phyloP scores from a whole-genome alignment of 23 tunicate genomes.

The Ciona savignyi region DNA sequence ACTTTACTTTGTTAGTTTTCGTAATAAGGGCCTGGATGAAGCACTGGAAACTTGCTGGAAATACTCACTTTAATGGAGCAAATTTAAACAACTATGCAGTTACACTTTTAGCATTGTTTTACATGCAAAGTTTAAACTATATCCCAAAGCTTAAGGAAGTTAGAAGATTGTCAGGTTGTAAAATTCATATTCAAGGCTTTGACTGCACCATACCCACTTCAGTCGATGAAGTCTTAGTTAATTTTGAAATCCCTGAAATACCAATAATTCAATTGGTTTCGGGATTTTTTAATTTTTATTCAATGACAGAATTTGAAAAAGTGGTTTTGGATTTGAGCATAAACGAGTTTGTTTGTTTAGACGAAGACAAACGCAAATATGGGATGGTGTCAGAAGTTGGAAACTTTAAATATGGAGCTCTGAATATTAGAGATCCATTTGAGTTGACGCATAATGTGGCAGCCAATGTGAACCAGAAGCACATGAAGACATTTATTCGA shows the following conservation, averaged over 20 bases:
- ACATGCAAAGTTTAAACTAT: slow-evolving; percentile 14
- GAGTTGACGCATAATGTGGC: slow-evolving; percentile 80
- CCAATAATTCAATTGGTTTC: slow-evolving; percentile 24
- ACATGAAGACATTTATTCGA: slow-evolving; percentile 36
- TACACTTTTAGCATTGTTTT: slow-evolving; percentile 52
- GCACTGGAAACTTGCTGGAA: slow-evolving; percentile 84
- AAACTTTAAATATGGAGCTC: slow-evolving; percentile 24
- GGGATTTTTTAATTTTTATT: slow-evolving; percentile 60
- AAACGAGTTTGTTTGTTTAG: slow-evolving; percentile 1
- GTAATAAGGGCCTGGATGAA: slow-evolving; percentile 69
- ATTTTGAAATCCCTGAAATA: background rate
- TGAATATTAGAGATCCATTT: slow-evolving; percentile 83
- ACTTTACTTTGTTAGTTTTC: slow-evolving; percentile 26
- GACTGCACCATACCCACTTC: slow-evolving; percentile 43
- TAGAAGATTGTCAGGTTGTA: background rate
- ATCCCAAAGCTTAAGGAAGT: slow-evolving; percentile 33
- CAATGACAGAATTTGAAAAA: slow-evolving; percentile 41
- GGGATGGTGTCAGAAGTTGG: background rate
- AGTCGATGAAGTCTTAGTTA: background rate
- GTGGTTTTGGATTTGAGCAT: slow-evolving; percentile 29
- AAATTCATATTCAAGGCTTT: slow-evolving; percentile 23
- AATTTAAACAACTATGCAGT: slow-evolving; percentile 83
- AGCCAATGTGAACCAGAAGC: slow-evolving; percentile 71
- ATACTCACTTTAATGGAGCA: slow-evolving; percentile 43
- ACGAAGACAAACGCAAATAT: background rate